phyloP scores from a whole-genome alignment of 1,140 invertebrate species.

The Drosophila orosa region DNA sequence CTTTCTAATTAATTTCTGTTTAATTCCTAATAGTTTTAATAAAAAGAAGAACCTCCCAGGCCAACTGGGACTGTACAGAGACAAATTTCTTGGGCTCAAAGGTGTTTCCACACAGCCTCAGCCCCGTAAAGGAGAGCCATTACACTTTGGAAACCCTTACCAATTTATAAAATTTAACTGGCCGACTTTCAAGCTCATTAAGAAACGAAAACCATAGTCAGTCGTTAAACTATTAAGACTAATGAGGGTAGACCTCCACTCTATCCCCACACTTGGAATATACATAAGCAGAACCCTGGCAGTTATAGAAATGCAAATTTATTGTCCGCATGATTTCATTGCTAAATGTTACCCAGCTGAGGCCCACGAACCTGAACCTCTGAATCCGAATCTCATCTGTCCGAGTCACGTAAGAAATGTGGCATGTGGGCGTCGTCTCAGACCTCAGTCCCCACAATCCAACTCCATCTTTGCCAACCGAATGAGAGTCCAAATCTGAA shows the following conservation, averaged over 20 bases:
- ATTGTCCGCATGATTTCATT: conserved; percentile 62
- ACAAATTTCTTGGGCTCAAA: conserved; percentile 73
- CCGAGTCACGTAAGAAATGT: conserved; percentile 55
- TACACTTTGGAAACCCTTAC: conserved; percentile 10
- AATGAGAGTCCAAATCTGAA: conserved; percentile 11
- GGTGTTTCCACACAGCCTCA: conserved; percentile 35
- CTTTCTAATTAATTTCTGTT: neutral
- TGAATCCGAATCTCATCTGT: conserved; percentile 47
- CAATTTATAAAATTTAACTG: conserved; percentile 75
- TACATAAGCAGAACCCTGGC: conserved; percentile 2
- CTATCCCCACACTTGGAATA: neutral
- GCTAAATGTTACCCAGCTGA: conserved; percentile 55
- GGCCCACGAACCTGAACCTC: conserved; percentile 17
- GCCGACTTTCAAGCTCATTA: conserved; percentile 64
- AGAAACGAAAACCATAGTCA: conserved; percentile 43
- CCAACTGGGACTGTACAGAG: conserved; percentile 42
- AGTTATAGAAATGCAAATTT: conserved; percentile 63
- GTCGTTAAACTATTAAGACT: conserved; percentile 79
- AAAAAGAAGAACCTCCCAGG: neutral
- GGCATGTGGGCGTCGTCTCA: conserved; percentile 59
- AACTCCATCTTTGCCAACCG: neutral
- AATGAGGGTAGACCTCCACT: conserved; percentile 64
- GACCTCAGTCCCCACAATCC: conserved; percentile 1
- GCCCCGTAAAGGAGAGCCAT: no score
- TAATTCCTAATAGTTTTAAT: neutral